Conservation (phyloP, 2,113 vertebrate species). For the Pedetes capensis region DNA sequence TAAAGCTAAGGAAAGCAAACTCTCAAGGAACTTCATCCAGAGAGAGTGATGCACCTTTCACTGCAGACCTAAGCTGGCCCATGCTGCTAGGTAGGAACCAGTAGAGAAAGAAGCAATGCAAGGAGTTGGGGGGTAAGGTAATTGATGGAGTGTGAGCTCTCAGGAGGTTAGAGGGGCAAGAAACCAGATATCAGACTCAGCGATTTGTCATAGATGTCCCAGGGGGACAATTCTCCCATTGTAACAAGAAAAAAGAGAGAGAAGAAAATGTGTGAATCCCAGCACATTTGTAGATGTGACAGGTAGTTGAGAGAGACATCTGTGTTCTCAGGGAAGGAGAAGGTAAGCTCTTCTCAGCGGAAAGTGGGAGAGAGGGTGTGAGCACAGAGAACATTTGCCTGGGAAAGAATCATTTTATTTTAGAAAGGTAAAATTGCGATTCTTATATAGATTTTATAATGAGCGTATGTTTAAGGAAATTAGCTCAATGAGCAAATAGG, state of each 20-base stretch:
- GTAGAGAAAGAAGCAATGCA: too few species aligned
- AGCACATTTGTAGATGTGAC: background rate
- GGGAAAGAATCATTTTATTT: background rate
- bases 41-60: background rate
- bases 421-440: background rate
- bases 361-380: too few species aligned
- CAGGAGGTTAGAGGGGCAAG: background rate
- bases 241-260: background rate
- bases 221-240: background rate
- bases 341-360: background rate
- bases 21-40: background rate
- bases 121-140: too few species aligned
- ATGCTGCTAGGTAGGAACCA: background rate
- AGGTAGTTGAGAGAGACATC: background rate
- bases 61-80: background rate
- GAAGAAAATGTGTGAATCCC: background rate
- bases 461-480: background rate
- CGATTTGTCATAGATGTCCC: background rate
- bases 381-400: background rate
- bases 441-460: background rate
- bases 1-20: background rate
- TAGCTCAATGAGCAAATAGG: background rate
- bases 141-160: background rate
- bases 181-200: background rate
- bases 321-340: background rate